These are phyloP conservation scores for Rhabdomys pumilio DNA, from an alignment of 2,797 vertebrate species.

Conservation along the genomic window DNA sequence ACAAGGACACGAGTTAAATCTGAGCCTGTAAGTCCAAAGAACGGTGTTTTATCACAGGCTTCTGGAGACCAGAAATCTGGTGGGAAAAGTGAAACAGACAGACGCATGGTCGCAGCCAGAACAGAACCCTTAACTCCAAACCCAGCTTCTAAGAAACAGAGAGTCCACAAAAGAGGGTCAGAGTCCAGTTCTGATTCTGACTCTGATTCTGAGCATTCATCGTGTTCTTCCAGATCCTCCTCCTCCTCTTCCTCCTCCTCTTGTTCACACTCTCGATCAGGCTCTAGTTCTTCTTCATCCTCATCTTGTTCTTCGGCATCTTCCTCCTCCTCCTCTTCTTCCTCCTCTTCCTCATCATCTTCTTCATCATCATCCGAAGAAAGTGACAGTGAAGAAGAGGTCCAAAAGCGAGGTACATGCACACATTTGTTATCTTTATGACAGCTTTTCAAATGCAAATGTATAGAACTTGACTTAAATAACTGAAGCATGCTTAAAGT, in stretches of 20 bases:
- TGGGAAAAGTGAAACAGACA: constrained; percentile 91
- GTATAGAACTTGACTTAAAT: constrained; percentile 2
- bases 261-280: constrained; percentile 95
- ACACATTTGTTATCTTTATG: constrained; percentile 77
- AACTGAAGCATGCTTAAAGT: constrained; percentile 57
- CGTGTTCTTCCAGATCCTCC: constrained; percentile 96
- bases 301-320: constrained; percentile 95
- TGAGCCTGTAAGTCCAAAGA: constrained; percentile 91
- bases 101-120: constrained; percentile 96
- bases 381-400: constrained; percentile 94
- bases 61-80: constrained; percentile 90
- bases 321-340: constrained; percentile 95
- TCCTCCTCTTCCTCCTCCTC: constrained; percentile 94
- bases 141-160: constrained; percentile 96
- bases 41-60: constrained; percentile 88
- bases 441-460: constrained; percentile 54
- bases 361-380: constrained; percentile 96
- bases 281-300: constrained; percentile 95
- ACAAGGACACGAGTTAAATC: constrained; percentile 88
- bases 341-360: constrained; percentile 93
- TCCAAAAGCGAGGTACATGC: constrained; percentile 94
- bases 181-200: constrained; percentile 93
- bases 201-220: constrained; percentile 96
- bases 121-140: constrained; percentile 98
- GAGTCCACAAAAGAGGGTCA: constrained; percentile 93